Evolutionary conservation across 2,888 invertebrate genomes (phyloP).

Genomic region (Drosophila borborema): DNA sequence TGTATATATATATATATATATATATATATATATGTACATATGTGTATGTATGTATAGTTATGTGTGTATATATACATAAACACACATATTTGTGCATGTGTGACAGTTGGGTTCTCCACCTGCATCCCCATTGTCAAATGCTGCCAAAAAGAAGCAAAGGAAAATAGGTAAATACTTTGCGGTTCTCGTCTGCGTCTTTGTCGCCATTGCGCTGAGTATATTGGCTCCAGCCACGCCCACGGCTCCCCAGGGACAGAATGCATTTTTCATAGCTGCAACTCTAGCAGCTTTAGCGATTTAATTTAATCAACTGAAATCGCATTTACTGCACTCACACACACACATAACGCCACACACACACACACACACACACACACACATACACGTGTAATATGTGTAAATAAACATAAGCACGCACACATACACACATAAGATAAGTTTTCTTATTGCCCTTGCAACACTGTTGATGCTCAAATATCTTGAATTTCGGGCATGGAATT

Average conservation of each 20-base stretch:
- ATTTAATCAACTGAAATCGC: constrained; percentile 80
- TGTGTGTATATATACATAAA: constrained; percentile 11
- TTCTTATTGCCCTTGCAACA: constrained; percentile 31
- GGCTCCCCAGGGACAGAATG: constrained; percentile 43
- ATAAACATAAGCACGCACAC: constrained; percentile 6
- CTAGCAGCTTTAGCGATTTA: constrained; percentile 73
- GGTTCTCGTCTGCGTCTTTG: constrained; percentile 59
- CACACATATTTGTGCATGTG: constrained; percentile 17
- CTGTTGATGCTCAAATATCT: constrained; percentile 46
- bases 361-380: constrained; percentile 1
- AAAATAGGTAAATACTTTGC: constrained; percentile 71
- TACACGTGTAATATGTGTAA: not conserved
- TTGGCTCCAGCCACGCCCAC: constrained; percentile 48
- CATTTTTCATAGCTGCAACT: constrained; percentile 68
- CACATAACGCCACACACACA: constrained; percentile 26
- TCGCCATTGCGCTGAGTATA: constrained; percentile 75
- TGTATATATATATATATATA: constrained; percentile 14
- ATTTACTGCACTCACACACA: constrained; percentile 71
- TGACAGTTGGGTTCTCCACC: constrained; percentile 41
- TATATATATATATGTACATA: constrained; percentile 8
- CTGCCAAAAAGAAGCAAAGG: constrained; percentile 39
- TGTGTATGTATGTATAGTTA: constrained; percentile 7
- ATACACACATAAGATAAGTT: constrained; percentile 16
- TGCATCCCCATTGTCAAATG: constrained; percentile 15
- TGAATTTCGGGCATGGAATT: constrained; percentile 56